Percentiles rank a stretch among this genome's conserved stretches.
These are phyloP conservation scores for Heliothis virescens DNA, from an alignment of 1,140 invertebrate genomes.

Conservation along the genomic window DNA sequence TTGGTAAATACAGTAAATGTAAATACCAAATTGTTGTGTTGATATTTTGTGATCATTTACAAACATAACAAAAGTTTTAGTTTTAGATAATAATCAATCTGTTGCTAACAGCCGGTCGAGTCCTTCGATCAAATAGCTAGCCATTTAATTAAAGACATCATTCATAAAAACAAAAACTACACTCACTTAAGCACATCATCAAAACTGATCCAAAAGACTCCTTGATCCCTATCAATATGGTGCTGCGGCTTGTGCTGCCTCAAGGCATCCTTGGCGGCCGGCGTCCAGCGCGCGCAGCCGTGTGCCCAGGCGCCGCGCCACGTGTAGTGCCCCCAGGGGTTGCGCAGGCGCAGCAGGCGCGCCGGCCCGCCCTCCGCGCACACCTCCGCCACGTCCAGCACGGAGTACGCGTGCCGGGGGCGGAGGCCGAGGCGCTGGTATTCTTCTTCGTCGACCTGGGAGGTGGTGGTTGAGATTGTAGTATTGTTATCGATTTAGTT, in stretches of 20 bases:
- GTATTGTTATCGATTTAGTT: too few species aligned
- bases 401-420: conserved; percentile 98
- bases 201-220: conserved; percentile 99
- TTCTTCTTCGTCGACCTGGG: conserved; percentile 94
- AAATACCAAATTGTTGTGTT: too few species aligned
- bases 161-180: too few species aligned
- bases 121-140: too few species aligned
- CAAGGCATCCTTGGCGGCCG: conserved; percentile 90
- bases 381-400: conserved; percentile 96
- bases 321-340: conserved; percentile 99
- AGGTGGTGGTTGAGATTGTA: neutral
- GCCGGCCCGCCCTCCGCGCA: conserved; percentile 71
- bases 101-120: too few species aligned
- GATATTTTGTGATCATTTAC: too few species aligned
- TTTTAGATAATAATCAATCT: too few species aligned
- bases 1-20: too few species aligned
- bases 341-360: conserved; percentile 94
- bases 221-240: conserved; percentile 91
- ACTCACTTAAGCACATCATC: conserved; percentile 95
- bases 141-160: too few species aligned
- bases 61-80: too few species aligned
- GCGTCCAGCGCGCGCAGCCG: conserved; percentile 94
- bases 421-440: conserved; percentile 96
- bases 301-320: conserved; percentile 99
- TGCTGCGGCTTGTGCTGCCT: conserved; percentile 96